Conservation (phyloP, 2,113 vertebrate genomes). For the Psophia crepitans region DNA sequence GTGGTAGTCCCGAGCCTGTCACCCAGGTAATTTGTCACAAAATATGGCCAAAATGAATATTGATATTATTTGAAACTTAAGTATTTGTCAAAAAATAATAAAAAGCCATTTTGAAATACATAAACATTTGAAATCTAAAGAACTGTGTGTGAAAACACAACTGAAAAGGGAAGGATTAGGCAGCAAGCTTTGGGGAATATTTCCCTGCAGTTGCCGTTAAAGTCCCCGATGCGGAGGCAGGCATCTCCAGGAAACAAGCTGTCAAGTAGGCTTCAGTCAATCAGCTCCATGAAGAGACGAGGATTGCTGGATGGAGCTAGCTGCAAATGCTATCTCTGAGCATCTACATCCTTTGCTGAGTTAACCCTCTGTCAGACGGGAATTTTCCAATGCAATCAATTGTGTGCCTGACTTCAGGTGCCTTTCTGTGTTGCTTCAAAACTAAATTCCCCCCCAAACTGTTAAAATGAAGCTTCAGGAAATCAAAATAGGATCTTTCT, state of each 20-base stretch:
- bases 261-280: conserved; percentile 32
- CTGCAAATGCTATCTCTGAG: not conserved
- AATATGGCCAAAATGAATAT: not conserved
- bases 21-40: not conserved
- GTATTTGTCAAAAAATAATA: not conserved
- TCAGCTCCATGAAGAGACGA: not conserved
- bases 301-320: not conserved
- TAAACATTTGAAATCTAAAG: not conserved
- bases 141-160: not conserved
- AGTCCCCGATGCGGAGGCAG: conserved; percentile 6
- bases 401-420: not conserved
- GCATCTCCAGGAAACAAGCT: conserved; percentile 30
- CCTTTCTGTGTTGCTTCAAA: not conserved
- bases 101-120: not conserved
- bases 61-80: not conserved
- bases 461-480: not conserved
- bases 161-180: not conserved
- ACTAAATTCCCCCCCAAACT: not conserved
- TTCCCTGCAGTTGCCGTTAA: not conserved
- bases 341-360: not conserved
- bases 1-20: not conserved
- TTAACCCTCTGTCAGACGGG: not conserved
- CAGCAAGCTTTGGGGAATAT: not conserved
- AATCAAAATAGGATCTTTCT: not conserved
- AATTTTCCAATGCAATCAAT: not conserved